Evolutionary conservation across 1,140 invertebrate genomes (phyloP).

Genomic region (Antheraea pernyi): DNA sequence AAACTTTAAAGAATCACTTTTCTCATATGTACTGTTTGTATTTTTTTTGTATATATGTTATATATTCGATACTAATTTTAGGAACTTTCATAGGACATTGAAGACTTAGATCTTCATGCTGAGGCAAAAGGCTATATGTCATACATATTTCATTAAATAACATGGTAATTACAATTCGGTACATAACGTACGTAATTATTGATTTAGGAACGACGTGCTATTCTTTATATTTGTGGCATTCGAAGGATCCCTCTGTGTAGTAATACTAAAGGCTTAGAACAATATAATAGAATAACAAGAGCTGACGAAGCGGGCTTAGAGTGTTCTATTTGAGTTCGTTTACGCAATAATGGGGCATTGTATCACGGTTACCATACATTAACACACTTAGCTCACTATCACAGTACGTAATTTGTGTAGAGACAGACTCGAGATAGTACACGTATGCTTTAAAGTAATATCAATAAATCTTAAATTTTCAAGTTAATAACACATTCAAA

Average conservation of each 20-base stretch:
- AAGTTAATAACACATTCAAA: neutral
- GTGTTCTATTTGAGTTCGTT: neutral
- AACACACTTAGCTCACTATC: neutral
- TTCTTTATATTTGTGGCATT: too few relatives aligned
- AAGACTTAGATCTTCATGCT: too few relatives aligned
- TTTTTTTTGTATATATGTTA: too few relatives aligned
- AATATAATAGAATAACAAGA: neutral
- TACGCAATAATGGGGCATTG: neutral
- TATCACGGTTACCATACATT: neutral
- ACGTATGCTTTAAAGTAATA: neutral
- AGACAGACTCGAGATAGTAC: neutral
- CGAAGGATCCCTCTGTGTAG: neutral
- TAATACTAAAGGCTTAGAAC: neutral
- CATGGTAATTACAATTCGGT: too few relatives aligned
- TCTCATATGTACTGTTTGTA: too few relatives aligned
- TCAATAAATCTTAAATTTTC: neutral
- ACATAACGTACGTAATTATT: too few relatives aligned
- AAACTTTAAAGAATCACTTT: too few relatives aligned
- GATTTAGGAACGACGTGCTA: too few relatives aligned
- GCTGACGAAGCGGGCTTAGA: neutral
- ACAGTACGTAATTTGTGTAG: neutral
- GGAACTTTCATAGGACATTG: too few relatives aligned
- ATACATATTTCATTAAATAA: too few relatives aligned
- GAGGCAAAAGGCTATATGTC: too few relatives aligned
- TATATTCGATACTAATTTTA: too few relatives aligned